A percentile compares a stretch with the other conserved stretches of the same genome.
phyloP scores from a whole-genome alignment of 2,113 vertebrate species.

The Patagioenas fasciata region DNA sequence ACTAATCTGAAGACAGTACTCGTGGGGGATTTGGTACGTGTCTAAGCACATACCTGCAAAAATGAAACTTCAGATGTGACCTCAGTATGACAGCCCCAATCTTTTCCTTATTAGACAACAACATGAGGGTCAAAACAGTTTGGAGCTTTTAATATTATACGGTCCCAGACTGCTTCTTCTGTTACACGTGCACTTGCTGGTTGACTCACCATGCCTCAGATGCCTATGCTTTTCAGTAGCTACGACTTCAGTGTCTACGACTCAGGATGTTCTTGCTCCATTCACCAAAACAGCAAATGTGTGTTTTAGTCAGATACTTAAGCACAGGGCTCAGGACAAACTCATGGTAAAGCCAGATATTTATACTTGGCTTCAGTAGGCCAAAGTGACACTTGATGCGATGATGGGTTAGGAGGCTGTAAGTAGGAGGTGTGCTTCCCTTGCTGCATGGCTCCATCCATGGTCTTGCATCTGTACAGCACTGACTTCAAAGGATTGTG shows the following conservation, averaged over 20 bases:
- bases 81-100: background rate
- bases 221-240: background rate
- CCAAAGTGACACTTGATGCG: background rate
- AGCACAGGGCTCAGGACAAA: background rate
- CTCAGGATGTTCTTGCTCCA: background rate
- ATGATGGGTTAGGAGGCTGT: background rate
- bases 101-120: background rate
- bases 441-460: background rate
- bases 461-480: background rate
- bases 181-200: fast-evolving
- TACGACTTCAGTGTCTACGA: background rate
- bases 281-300: background rate
- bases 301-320: background rate
- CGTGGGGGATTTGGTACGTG: fast-evolving
- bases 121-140: background rate
- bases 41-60: background rate
- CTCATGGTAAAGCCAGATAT: background rate
- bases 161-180: background rate
- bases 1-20: background rate
- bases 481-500: background rate
- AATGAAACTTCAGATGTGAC: background rate
- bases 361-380: background rate
- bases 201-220: background rate
- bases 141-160: background rate
- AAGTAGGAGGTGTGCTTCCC: background rate